Evolutionary conservation across 2,113 vertebrate genomes (phyloP), one percentile per base, ranked within the genome.

Genomic region (Dryoscopus gambensis): DNA sequence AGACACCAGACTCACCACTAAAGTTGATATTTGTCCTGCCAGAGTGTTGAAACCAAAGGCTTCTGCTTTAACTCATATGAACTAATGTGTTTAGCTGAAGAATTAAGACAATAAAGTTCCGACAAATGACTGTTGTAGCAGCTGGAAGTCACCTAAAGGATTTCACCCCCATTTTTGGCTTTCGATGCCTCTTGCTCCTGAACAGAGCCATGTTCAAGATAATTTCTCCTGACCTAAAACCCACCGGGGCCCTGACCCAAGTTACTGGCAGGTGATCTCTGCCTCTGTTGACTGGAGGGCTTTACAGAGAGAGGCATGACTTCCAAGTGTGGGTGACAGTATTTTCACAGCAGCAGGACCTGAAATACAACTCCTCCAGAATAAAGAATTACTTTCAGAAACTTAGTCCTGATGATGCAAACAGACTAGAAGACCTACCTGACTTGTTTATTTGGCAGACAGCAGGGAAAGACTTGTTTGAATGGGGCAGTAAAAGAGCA

Each of bases 331-430:
- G 76, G 52, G 64, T 82, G 67, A 77, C 64, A 90, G 28, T 70
- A 52, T 78, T 94, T 89, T 84, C 80, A 79, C 68, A 81, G 73
- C 44, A 91, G 75, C 44, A 65, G 64, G 68, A 88, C 76, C 70
- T 95, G 87, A 95, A 95, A 86, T 84, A 69, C 93, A 71, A 5
- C 53, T 80, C 49, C 20, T 67, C 35, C 33, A 60, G 87, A 87
- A 77, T 91, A 91, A 91, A 79, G 49, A 92, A 69, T 63, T 76
- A 10, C 75, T 91, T 87, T 93, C 73, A 87, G 77, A 95, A 95
- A 56, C 31, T 56, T 68, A 75, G 69, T 76, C 53, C 47, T 77
- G 59, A 15, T 77, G 21, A 55, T 78, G 49, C 60, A 65, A 77
- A 88, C 2, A 3, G 60, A 37, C 37, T 39, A 35, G 78, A 53